These are phyloP conservation scores for Magallana angulata DNA, from an alignment of 1,140 invertebrate species.

Conservation along the genomic window DNA sequence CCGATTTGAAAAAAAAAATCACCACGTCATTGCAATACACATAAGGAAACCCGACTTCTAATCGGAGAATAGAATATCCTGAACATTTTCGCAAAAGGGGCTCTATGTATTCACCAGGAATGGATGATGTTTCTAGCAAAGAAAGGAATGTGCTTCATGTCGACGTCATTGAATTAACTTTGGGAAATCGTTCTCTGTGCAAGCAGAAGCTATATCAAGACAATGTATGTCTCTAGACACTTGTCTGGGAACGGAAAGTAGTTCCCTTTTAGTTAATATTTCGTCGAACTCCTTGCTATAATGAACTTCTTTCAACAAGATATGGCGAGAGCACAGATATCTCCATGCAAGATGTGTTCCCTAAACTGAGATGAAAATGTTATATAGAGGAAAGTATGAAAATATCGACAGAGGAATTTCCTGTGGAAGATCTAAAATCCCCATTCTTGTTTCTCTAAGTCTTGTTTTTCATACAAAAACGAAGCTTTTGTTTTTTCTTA, in stretches of 20 bases:
- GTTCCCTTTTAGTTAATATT: not conserved
- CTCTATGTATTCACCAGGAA: not conserved
- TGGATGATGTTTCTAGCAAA: not conserved
- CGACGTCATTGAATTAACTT: not conserved
- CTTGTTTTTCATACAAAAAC: too few relatives aligned
- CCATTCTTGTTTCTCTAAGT: not conserved
- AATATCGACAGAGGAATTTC: slow-evolving; percentile 16
- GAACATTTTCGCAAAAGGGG: not conserved
- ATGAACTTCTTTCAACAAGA: slow-evolving; percentile 1
- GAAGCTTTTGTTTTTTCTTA: too few relatives aligned
- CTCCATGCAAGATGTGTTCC: not conserved
- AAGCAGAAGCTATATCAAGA: not conserved
- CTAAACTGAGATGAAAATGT: not conserved
- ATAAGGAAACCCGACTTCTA: not conserved
- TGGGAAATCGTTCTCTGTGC: not conserved
- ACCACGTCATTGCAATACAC: not conserved
- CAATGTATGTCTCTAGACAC: not conserved
- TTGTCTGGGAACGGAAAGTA: not conserved
- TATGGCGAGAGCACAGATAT: not conserved
- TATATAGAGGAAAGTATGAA: slow-evolving; percentile 14
- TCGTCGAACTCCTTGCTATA: not conserved
- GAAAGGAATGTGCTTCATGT: slow-evolving; percentile 3
- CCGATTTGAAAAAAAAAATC: not conserved
- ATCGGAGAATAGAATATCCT: not conserved
- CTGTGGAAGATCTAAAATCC: not conserved